Evolutionary conservation across 2,113 vertebrate species (phyloP), one percentile per base, ranked within the genome.

Genomic region (Salvelinus fontinalis): DNA sequence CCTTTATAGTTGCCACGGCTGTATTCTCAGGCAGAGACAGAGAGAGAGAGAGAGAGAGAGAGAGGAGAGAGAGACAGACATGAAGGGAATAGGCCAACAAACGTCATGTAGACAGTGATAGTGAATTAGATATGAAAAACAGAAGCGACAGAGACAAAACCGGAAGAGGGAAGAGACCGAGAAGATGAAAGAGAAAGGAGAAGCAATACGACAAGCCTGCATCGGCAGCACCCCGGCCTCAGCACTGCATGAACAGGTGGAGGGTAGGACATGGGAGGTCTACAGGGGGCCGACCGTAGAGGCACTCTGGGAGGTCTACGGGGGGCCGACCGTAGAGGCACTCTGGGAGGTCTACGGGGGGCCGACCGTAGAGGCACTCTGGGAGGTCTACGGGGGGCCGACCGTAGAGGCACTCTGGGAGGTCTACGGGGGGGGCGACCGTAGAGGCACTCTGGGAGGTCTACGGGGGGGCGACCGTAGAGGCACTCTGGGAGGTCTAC

Each of bases 321-420:
- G 34, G 34, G 34, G 34, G 1, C 34, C 86, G 83, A 95, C 95
- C 95, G 93, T 95, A 94, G 88, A 95, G 93, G 93, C 89, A 95
- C 86, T 95, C 93, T 81, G 93, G 90, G 85, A 94, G 93, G 88
- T 95, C 94, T 91, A 1, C 6, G 0, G 34, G 34, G 34, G 34
- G 34, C 34, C 85, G 83, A 95, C 95, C 94, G 93, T 95, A 94
- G 88, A 96, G 93, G 93, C 89, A 94, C 86, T 95, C 93, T 81
- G 93, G 90, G 85, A 94, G 93, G 88, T 95, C 94, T 92, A 7
- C 34, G 5, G 31, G 31, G 34, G 6, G 6, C n/a, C 85, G 83
- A 95, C 95, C 95, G 93, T 95, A 94, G 88, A 96, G 93, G 93
- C 89, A 95, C 86, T 95, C 93, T 81, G 93, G 90, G 85, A 94